phyloP scores from a whole-genome alignment of 2,113 vertebrate genomes.

The Pitta sordida region DNA sequence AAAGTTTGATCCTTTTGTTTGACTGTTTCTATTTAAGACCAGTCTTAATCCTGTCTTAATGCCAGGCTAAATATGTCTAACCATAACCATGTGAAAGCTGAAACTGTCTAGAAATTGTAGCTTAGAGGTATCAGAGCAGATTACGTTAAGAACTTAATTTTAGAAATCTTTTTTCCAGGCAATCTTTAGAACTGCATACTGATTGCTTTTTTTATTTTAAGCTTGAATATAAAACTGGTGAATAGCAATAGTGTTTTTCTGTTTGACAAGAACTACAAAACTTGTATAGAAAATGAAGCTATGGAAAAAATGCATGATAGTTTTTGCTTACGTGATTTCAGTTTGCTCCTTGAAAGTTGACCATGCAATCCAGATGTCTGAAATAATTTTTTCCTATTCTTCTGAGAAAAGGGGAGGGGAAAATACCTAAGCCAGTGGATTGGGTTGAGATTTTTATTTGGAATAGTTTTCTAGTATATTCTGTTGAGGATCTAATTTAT shows the following conservation, averaged over 20 bases:
- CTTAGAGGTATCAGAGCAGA: not conserved
- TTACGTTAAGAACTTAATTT: slow-evolving; percentile 43
- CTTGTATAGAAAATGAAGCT: not conserved
- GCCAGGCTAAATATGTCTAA: not conserved
- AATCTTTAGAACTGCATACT: slow-evolving; percentile 25
- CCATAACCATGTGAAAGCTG: not conserved
- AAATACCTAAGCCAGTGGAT: not conserved
- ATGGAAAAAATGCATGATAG: not conserved
- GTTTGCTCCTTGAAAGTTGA: not conserved
- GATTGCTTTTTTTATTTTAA: slow-evolving; percentile 55
- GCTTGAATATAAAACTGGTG: not conserved
- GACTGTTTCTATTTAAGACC: not conserved
- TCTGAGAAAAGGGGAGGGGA: not conserved
- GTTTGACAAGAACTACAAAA: not conserved
- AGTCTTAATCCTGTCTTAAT: not conserved
- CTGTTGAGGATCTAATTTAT: not conserved
- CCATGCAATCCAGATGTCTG: not conserved
- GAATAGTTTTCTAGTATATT: not conserved
- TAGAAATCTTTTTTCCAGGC: slow-evolving; percentile 29
- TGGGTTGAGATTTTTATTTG: not conserved
- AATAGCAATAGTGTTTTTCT: slow-evolving; percentile 3
- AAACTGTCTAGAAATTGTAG: slow-evolving; percentile 6
- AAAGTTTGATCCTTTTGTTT: not conserved
- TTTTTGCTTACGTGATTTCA: not conserved
- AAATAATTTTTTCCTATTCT: not conserved